These are phyloP conservation scores for Dolichotis patagonum DNA, from an alignment of 2,113 vertebrate species.

Conservation along the genomic window DNA sequence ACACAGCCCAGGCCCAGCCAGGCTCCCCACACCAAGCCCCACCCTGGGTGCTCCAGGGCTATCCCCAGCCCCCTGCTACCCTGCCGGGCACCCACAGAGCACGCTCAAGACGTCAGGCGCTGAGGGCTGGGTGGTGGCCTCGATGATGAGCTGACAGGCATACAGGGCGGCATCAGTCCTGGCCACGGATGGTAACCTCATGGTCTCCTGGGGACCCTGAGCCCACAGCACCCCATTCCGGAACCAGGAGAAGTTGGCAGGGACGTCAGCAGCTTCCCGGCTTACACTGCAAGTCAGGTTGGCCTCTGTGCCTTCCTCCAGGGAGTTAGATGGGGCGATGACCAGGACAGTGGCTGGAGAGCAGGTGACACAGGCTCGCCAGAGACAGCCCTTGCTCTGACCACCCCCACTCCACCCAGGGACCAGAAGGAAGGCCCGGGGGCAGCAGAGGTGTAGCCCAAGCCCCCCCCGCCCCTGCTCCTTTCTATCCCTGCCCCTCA, in stretches of 20 bases:
- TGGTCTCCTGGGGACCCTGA: neutral
- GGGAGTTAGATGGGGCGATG: slow-evolving; percentile 62
- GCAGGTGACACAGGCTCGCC: neutral
- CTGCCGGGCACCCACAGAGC: slow-evolving; percentile 82
- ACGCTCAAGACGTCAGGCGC: slow-evolving; percentile 79
- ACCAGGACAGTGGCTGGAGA: slow-evolving; percentile 79
- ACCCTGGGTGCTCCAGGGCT: neutral
- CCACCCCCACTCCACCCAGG: neutral
- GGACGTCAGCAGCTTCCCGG: accelerated
- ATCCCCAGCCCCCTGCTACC: neutral
- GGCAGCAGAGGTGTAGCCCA: neutral
- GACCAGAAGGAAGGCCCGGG: neutral
- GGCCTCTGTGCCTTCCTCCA: slow-evolving; percentile 72
- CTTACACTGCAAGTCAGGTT: slow-evolving; percentile 84
- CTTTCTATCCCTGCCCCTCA: slow-evolving; percentile 60
- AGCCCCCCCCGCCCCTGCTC: neutral
- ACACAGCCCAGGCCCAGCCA: neutral
- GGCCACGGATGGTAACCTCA: slow-evolving; percentile 47
- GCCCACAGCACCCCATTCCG: slow-evolving; percentile 75
- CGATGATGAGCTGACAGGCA: slow-evolving; percentile 57
- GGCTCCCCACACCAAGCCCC: too few relatives aligned
- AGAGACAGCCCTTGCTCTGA: neutral
- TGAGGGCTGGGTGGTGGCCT: slow-evolving; percentile 60
- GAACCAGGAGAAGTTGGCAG: slow-evolving; percentile 84
- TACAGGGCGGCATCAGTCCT: slow-evolving; percentile 78